Evolutionary conservation across 2,888 invertebrate genomes (phyloP), one percentile per base, ranked within the genome.

Genomic region (Lochmaea crataegi): DNA sequence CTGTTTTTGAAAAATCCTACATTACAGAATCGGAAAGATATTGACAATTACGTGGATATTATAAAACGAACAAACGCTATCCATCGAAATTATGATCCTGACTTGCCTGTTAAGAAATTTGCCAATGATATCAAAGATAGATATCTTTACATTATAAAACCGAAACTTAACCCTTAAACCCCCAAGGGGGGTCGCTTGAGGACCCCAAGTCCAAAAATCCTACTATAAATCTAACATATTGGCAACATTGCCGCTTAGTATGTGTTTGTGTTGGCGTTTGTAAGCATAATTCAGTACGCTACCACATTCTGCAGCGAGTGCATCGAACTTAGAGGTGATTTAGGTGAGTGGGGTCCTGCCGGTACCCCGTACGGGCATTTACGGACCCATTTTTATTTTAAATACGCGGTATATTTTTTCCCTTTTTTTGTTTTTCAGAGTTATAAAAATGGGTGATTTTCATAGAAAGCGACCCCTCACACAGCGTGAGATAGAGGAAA

Each of bases 221-320:
- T 48, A 48, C 45, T 48, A 3, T 48, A 12, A 48, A 48, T 48
- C 45, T 48, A 56, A 56, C 56, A 56, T 22, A 18, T 22, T 56
- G 18, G 56, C 56, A 56, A 56, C 22, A 56, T 22, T 22, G 22
- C 56, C 56, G 56, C 56, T 56, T 22, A 22, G 56, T 56, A 64
- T 64, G 63, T 45, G 45, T 64, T 45, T 41, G 63, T 64, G 12
- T 64, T 64, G 42, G 63, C 18, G 63, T 64, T 64, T 64, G 63
- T 64, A 38, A 64, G 63, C 16, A 64, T 64, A n/a, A 64, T 64
- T 64, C 63, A 64, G 63, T 64, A 64, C 10, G 63, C 38, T 12
- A 64, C 45, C 42, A 64, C 63, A 64, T 64, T 64, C 9, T 16
- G 63, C 63, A 64, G 63, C 18, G 45, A 64, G 41, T 64, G 45